Percentiles rank a stretch among this genome's conserved stretches.
Conservation (phyloP, 2,113 vertebrate genomes). For the Leuciscus idus region DNA sequence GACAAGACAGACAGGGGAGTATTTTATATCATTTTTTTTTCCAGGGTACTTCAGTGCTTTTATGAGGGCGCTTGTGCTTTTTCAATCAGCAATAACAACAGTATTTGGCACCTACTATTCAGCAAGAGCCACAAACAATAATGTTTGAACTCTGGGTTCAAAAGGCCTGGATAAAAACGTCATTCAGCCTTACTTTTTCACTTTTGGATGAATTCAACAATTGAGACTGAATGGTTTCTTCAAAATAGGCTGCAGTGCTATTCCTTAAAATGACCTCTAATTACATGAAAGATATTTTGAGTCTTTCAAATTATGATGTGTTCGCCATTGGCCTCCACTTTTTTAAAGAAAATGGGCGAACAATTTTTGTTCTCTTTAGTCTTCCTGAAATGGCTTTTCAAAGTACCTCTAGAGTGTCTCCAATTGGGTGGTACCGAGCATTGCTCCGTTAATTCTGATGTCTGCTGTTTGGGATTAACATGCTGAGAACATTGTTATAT, state of each 20-base stretch:
- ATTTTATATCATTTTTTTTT: constrained; percentile 72
- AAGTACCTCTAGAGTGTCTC: constrained; percentile 49
- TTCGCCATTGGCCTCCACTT: constrained; percentile 63
- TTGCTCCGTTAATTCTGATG: constrained; percentile 20
- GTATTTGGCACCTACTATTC: constrained; percentile 71
- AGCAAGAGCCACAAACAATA: constrained; percentile 67
- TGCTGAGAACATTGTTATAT: background rate
- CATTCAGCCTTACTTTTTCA: constrained; percentile 61
- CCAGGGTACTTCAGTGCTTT: constrained; percentile 70
- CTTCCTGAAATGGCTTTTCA: constrained; percentile 54
- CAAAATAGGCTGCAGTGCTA: constrained; percentile 59
- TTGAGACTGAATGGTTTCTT: constrained; percentile 67
- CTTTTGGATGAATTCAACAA: constrained; percentile 56
- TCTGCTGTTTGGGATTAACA: constrained; percentile 15
- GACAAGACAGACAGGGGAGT: constrained; percentile 67
- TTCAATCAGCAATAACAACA: constrained; percentile 78
- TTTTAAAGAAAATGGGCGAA: constrained; percentile 61
- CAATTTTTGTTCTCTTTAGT: constrained; percentile 65
- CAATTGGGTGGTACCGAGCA: constrained; percentile 45
- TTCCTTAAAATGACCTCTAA: constrained; percentile 68
- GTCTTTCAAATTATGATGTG: constrained; percentile 64
- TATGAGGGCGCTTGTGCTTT: constrained; percentile 73
- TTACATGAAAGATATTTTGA: constrained; percentile 71
- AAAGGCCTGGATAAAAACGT: constrained; percentile 65
- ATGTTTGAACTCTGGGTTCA: constrained; percentile 77